A percentile compares a stretch with the other conserved stretches of the same genome.
phyloP scores from a whole-genome alignment of 1,140 invertebrate genomes.

The Apis laboriosa region DNA sequence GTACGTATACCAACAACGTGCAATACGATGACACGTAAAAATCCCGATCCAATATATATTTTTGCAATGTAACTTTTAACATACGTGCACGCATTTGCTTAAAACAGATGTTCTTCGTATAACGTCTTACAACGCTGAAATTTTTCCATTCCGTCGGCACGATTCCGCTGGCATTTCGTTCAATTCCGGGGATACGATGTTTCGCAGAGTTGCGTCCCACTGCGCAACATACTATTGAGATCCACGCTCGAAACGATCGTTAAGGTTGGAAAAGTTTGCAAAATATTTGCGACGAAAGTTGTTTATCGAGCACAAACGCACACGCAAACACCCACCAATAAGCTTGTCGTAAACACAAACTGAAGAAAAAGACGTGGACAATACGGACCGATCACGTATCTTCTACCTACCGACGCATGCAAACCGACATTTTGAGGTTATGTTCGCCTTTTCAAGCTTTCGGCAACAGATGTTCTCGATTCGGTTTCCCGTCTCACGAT shows the following conservation, averaged over 20 bases:
- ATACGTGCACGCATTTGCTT: slow-evolving; percentile 11
- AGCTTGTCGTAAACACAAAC: not conserved
- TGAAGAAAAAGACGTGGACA: not conserved
- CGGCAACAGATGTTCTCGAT: slow-evolving; percentile 57
- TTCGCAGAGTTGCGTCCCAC: not conserved
- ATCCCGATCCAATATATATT: slow-evolving; percentile 40
- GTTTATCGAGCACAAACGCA: slow-evolving; percentile 13
- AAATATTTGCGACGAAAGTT: slow-evolving; percentile 21
- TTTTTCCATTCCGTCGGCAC: slow-evolving; percentile 27
- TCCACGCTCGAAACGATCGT: not conserved
- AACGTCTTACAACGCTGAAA: slow-evolving; percentile 7
- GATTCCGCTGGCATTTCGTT: not conserved
- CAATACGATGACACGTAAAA: slow-evolving; percentile 21
- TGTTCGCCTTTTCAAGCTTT: slow-evolving; percentile 12
- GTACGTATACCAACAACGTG: not conserved
- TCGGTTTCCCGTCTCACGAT: slow-evolving; percentile 9
- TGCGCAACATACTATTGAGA: not conserved
- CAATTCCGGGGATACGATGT: slow-evolving; percentile 3
- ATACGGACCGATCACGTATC: not conserved
- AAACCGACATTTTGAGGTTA: slow-evolving; percentile 53
- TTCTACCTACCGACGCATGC: slow-evolving; percentile 4
- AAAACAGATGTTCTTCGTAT: slow-evolving; percentile 40
- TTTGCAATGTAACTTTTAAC: not conserved
- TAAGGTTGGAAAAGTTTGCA: not conserved
- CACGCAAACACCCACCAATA: not conserved